These are phyloP conservation scores for Gymnogyps californianus DNA, from an alignment of 2,113 vertebrate species.

Conservation along the genomic window DNA sequence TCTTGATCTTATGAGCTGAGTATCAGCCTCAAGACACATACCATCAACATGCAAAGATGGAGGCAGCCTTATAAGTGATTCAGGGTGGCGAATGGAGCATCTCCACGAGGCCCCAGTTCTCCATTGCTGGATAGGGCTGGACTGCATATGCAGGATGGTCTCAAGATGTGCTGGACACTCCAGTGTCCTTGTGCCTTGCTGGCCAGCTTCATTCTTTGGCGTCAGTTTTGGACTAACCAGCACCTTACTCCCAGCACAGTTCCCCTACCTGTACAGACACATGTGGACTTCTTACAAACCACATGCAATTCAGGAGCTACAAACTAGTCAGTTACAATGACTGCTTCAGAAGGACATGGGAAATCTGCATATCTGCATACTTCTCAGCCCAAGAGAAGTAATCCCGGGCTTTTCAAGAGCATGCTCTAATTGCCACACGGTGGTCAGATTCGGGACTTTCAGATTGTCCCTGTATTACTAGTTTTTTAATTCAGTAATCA, in stretches of 20 bases:
- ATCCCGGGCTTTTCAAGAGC: not conserved
- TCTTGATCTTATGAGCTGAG: not conserved
- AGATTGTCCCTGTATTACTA: too few relatives aligned
- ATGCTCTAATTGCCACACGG: not conserved
- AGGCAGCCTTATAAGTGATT: not conserved
- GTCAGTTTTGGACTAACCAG: not conserved
- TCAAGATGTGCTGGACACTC: not conserved
- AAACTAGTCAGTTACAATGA: not conserved
- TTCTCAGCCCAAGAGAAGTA: not conserved
- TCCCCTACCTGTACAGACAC: not conserved
- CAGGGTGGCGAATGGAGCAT: not conserved
- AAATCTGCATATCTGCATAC: not conserved
- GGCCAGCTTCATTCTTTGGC: not conserved
- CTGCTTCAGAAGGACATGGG: not conserved
- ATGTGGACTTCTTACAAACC: not conserved
- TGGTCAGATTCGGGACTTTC: not conserved
- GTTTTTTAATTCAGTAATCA: not conserved
- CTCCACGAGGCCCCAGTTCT: not conserved
- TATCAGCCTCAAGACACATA: not conserved
- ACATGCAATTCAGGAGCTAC: not conserved
- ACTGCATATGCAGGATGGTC: too few relatives aligned
- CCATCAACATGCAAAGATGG: not conserved
- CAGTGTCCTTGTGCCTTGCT: not conserved
- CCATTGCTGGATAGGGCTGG: not conserved
- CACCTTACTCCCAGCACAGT: not conserved